A percentile compares a stretch with the other conserved stretches of the same genome.
Conservation (phyloP, 2,113 vertebrate genomes). For the Melanocharis versteri region DNA sequence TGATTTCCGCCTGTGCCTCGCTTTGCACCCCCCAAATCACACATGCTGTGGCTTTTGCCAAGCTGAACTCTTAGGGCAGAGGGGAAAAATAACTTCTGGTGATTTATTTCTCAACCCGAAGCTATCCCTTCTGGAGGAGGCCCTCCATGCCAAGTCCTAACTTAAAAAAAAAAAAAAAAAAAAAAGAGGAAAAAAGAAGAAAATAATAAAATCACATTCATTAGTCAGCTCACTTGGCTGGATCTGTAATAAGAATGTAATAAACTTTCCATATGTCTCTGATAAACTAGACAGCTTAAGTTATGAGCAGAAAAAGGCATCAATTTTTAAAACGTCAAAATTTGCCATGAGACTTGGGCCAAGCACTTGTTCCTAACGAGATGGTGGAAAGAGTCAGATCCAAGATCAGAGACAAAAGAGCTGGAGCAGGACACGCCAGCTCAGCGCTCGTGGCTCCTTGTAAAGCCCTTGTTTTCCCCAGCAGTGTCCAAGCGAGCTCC, state of each 20-base stretch:
- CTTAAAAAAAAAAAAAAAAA: not conserved
- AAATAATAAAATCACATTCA: not conserved
- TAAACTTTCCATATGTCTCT: slow-evolving; percentile 60
- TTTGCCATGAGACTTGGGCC: not conserved
- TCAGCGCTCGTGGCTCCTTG: not conserved
- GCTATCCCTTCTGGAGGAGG: not conserved
- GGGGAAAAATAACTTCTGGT: not conserved
- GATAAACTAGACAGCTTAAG: slow-evolving; percentile 49
- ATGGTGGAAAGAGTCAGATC: not conserved
- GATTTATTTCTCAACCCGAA: not conserved
- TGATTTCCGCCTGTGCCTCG: accelerated
- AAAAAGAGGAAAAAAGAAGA: not conserved
- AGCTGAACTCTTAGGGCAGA: not conserved
- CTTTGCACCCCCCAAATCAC: not conserved
- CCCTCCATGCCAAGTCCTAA: not conserved
- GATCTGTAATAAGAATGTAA: slow-evolving; percentile 31
- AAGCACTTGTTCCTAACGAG: slow-evolving; percentile 44
- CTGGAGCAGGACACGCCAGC: not conserved
- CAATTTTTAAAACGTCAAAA: slow-evolving; percentile 10
- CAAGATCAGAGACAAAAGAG: not conserved
- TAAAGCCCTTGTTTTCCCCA: not conserved
- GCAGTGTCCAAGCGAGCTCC: accelerated
- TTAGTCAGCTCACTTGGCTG: slow-evolving; percentile 53
- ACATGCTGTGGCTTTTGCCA: not conserved
- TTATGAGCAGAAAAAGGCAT: slow-evolving; percentile 49